Percentiles rank a stretch among this genome's conserved stretches.
Evolutionary conservation across 2,113 vertebrate genomes (phyloP).

Genomic region (Epinephelus fuscoguttatus): DNA sequence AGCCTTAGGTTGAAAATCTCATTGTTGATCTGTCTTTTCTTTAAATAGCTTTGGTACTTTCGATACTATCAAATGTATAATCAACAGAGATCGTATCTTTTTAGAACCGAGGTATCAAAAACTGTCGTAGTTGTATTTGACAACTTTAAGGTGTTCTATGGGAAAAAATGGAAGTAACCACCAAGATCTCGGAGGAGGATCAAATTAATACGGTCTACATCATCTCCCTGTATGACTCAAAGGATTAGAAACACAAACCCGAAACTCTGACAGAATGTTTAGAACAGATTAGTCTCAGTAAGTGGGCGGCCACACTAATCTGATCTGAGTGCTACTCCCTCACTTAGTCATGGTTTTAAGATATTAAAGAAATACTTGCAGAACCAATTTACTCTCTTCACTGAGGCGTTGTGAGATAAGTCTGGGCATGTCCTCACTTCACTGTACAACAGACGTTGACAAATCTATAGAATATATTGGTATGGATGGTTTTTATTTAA

Average conservation of each 20-base stretch:
- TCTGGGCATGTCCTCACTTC: constrained; percentile 3
- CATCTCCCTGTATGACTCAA: neutral
- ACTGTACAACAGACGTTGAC: neutral
- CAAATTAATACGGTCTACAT: neutral
- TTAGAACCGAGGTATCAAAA: too few relatives aligned
- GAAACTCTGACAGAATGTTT: constrained; percentile 2
- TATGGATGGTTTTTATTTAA: neutral
- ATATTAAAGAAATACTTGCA: neutral
- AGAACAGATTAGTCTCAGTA: constrained; percentile 18
- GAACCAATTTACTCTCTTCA: neutral
- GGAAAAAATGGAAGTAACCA: too few relatives aligned
- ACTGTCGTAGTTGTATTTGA: too few relatives aligned
- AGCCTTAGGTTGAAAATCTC: too few relatives aligned
- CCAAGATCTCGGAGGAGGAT: too few relatives aligned
- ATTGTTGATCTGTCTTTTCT: too few relatives aligned
- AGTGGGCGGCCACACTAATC: constrained; percentile 9
- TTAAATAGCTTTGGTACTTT: too few relatives aligned
- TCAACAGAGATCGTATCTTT: too few relatives aligned
- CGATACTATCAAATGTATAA: too few relatives aligned
- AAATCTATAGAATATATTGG: neutral
- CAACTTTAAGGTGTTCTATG: too few relatives aligned
- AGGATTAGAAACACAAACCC: constrained; percentile 13
- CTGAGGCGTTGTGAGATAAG: neutral
- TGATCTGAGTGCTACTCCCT: neutral
- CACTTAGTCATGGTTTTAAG: neutral